Percentiles rank a stretch among this genome's conserved stretches.
These are phyloP conservation scores for Grallaria varia DNA, from an alignment of 2,113 vertebrate genomes.

Conservation along the genomic window DNA sequence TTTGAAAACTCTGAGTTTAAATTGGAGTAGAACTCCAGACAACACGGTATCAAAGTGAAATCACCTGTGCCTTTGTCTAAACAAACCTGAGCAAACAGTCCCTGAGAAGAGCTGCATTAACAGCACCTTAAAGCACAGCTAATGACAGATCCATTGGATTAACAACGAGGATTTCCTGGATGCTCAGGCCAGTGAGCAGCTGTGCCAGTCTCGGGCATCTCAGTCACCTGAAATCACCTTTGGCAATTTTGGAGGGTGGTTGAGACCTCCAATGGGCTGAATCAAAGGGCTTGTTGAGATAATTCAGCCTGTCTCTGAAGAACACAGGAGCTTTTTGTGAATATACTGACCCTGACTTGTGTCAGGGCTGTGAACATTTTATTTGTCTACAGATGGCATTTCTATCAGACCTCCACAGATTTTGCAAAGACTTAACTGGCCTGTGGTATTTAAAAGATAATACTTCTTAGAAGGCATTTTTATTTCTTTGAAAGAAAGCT, in stretches of 20 bases:
- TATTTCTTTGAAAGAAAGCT: not conserved
- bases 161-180: not conserved
- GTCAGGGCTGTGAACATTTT: not conserved
- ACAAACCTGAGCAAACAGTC: not conserved
- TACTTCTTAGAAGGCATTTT: not conserved
- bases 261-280: not conserved
- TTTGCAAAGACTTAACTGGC: not conserved
- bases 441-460: not conserved
- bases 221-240: not conserved
- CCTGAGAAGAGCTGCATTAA: not conserved
- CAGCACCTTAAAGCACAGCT: not conserved
- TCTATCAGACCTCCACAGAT: not conserved
- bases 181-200: not conserved
- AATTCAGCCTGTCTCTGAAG: not conserved
- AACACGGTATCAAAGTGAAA: not conserved
- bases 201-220: not conserved
- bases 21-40: not conserved
- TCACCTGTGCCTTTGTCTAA: not conserved
- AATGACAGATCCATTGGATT: not conserved
- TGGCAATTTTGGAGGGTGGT: not conserved
- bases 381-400: not conserved
- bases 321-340: not conserved
- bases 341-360: not conserved
- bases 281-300: not conserved
- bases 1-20: not conserved